Base-by-base conservation (phyloP, 2,888 invertebrate species). In the Caenorhabditis sulstoni region DNA sequence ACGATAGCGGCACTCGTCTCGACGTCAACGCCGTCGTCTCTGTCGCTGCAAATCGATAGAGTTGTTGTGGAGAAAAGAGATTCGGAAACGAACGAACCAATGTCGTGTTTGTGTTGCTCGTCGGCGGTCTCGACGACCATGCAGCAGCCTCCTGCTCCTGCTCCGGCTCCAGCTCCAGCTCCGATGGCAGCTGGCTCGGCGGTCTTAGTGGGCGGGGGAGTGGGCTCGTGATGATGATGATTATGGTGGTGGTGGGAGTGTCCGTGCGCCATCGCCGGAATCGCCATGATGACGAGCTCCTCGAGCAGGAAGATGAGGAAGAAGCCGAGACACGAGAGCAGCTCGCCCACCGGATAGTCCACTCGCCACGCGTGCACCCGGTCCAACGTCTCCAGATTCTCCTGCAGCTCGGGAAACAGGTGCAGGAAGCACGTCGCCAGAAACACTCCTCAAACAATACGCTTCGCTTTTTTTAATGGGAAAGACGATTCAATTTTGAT, bases 361-460 rank as follows among this genome's bases (percentile, higher is more conserved):
- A 75, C 53, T 11, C 70, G 55, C 5, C 76, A 37, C 11, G 29
- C 35, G 16, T 68, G 22, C 2, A 16, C 39, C 16, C 29, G n/a
- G 16, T 76, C 62, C 59, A 88, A 77, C 12, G 49, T 47, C 7
- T 82, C 62, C 8, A 88, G 53, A 62, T 86, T 87, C 23, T 82
- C 88, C 49, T 62, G 64, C 9, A 92, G 92, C 80, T 92, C 92
- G 0, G 93, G 93, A 50, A 93, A 91, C 7, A 93, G 88, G 85
- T 93, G 93, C 49, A 93, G 89, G 45, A 93, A 90, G 79, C 93
- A 93, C 1, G 93, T 93, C 0, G 91, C 92, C 75, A 93, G 89
- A 87, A 93, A 93, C 0, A 93, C 93, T 18, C 93, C 93, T 80
- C 49, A 55, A 78, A 59, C n/a, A n/a, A n/a, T n/a, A n/a, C n/a